Base-by-base conservation (phyloP, 1,140 invertebrate genomes). In the Lepidostoma basale region DNA sequence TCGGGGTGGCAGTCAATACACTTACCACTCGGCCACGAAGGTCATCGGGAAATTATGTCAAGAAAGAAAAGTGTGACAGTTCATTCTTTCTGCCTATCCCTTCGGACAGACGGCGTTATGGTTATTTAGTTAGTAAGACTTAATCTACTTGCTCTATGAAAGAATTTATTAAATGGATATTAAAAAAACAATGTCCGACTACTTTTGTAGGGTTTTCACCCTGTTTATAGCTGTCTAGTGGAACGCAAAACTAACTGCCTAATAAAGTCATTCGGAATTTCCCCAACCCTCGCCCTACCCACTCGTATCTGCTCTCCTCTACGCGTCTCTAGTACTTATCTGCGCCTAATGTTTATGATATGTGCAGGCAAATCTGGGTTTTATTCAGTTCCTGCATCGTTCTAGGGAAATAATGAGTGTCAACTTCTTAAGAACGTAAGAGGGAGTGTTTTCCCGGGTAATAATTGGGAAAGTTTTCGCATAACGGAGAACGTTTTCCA, bases 341-440 rank as follows among this genome's bases (percentile, higher is more conserved):
- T 39, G 42, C 56, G 23, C 42, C 23, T 36, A 59, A 65, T 62
- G 63, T 70, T 70, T 70, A 70, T 67, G 63, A 67, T 60, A 70
- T 65, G 59, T 60, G 63, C 56, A 30, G 18, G 18, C 28, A 62
- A 70, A 70, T 70, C 54, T 70, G 54, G 45, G 23, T 25, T 65
- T 65, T 56, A 65, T 65, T 65, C 45, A 65, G 45, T 65, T 14
- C 56, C 16, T 6, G 22, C 6, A 16, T 60, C 22, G 36, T 60
- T 60, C 5, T n/a, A 22, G 23, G 39, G 20, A 26, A 42, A 60
- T 56, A 56, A 56, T 33, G 52, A 56, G 52, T 20, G 49, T 18
- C 28, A 22, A 56, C 52, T 56, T 56, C 36, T 5, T 49, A 23
- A 22, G 1, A 56, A 56, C 2, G 23, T 18, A 12, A 12, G 18